Evolutionary conservation across 2,797 vertebrate genomes (phyloP).

Genomic region (Acridotheres tristis): DNA sequence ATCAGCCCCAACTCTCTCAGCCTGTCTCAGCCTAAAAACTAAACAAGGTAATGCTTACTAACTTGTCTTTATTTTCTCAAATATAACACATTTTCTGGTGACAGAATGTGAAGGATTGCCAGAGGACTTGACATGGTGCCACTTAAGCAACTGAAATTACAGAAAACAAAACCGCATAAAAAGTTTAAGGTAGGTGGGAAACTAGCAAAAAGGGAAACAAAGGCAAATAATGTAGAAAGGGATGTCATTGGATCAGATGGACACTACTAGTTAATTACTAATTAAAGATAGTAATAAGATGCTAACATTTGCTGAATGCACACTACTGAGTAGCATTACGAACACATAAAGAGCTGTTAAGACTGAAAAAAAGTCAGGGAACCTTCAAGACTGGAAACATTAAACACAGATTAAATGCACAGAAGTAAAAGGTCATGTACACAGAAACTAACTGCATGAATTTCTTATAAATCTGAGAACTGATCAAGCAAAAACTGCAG

Average conservation of each 20-base stretch:
- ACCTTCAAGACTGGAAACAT: not conserved
- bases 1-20: not conserved
- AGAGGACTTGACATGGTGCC: not conserved
- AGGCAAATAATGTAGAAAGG: not conserved
- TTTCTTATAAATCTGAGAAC: not conserved
- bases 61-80: not conserved
- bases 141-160: not conserved
- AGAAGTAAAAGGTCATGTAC: not conserved
- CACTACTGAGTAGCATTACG: not conserved
- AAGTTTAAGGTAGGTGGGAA: not conserved
- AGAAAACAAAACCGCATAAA: not conserved
- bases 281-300: not conserved
- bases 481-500: not conserved
- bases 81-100: not conserved
- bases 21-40: not conserved
- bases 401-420: not conserved
- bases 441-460: not conserved
- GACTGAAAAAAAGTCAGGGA: not conserved
- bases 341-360: not conserved
- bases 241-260: not conserved
- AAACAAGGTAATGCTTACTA: not conserved
- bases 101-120: not conserved
- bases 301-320: not conserved
- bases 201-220: not conserved
- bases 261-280: not conserved